Base-by-base conservation (phyloP, 2,888 invertebrate species). In the Pseudococcus longispinus region DNA sequence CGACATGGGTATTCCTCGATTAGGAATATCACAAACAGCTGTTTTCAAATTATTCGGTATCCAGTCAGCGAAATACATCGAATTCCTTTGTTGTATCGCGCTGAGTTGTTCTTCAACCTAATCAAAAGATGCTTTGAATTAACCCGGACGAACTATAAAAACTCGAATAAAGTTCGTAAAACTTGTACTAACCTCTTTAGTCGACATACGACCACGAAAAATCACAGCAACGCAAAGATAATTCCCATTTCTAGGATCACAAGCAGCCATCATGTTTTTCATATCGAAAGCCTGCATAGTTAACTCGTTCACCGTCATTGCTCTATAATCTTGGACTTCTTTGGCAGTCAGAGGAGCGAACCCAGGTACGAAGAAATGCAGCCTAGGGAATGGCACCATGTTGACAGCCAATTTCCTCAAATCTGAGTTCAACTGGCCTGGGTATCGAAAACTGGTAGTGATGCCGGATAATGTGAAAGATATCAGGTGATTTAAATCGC, bases 11-110 rank as follows among this genome's bases (percentile, higher is more conserved):
- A 86, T 86, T 32, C 85, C 85, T 77, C 85, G 20, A 46, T 86
- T 86, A 15, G 85, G 85, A 18, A 86, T 86, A 55, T 86, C 85
- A 29, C 85, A 86, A 77, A 86, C 85, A 26, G 85, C 85, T 20
- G 85, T 86, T 77, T 86, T 86, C 77, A 86, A 77, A 46, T 86
- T 86, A 51, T 86, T 86, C 18, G 85, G 85, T 44, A 86, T 86
- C 85, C 85, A 86, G 46, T 86, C 85, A n/a, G 85, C 74, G 32
- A 86, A 86, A 20, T 86, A 86, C 85, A 86, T 77, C 0, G 85
- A 86, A 20, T 86, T 86, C 15, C 85, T 42, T 51, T 86, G 85
- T 51, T 86, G 85, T 46, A 86, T 86, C 4, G 85, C 85, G 42
- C 85, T 86, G 5, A 86, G 85, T 80, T 86, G 85, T 80, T 86